Percentiles rank a stretch among this genome's conserved stretches.
Conservation (phyloP, 2,888 invertebrate genomes). For the Megamerina dolium region DNA sequence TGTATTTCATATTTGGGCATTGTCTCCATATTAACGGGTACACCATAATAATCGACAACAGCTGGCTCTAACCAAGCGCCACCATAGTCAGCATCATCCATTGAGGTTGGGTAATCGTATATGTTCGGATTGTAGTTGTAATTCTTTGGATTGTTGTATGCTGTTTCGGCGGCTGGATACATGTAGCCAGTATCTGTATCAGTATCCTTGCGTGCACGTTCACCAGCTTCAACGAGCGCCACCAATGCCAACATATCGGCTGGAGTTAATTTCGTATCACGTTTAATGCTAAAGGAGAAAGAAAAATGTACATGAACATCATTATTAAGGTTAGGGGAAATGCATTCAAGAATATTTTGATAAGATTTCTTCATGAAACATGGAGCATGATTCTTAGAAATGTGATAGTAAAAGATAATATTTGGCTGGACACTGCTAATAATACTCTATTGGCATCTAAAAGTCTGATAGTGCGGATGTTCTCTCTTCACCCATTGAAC, state of each 20-base stretch:
- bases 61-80: slow-evolving; percentile 40
- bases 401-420: no score
- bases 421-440: no score
- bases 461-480: no score
- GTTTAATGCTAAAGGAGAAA: slow-evolving; percentile 44
- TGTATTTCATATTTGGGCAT: slow-evolving; percentile 41
- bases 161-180: slow-evolving; percentile 14
- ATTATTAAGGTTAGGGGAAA: no score
- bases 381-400: neutral
- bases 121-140: slow-evolving; percentile 19
- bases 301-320: no score
- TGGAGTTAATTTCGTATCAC: slow-evolving; percentile 46
- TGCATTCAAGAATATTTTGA: neutral
- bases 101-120: slow-evolving; percentile 21
- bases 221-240: slow-evolving; percentile 47
- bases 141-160: slow-evolving; percentile 25
- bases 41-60: slow-evolving; percentile 41
- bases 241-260: slow-evolving; percentile 48
- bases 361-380: neutral
- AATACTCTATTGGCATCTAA: no score
- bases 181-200: slow-evolving; percentile 27
- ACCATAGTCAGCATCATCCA: slow-evolving; percentile 27
- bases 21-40: slow-evolving; percentile 41
- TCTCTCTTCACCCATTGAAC: no score
- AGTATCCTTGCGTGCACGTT: slow-evolving; percentile 43